Conservation (phyloP, 2,888 invertebrate genomes). For the Cephus pulcher region DNA sequence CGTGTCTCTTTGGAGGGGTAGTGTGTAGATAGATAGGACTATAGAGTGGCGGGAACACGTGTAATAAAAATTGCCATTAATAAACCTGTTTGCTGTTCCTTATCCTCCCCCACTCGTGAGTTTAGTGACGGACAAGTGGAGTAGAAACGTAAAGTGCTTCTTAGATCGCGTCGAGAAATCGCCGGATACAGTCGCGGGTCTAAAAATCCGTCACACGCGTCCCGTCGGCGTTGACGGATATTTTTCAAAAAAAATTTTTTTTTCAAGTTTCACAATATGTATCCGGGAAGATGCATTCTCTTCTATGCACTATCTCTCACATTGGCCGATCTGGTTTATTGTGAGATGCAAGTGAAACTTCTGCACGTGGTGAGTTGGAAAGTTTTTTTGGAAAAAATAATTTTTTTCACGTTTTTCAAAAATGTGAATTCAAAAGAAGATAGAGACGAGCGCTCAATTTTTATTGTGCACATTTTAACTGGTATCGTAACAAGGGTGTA, state of each 20-base stretch:
- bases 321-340: conserved; percentile 9
- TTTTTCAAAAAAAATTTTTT: not conserved
- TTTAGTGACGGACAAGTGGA: conserved; percentile 38
- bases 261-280: conserved; percentile 15
- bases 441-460: too few species aligned
- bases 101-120: conserved; percentile 45
- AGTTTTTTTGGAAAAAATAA: not conserved
- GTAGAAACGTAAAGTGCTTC: conserved; percentile 41
- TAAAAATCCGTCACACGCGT: not conserved
- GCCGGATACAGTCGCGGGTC: conserved; percentile 34
- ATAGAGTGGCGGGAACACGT: not conserved
- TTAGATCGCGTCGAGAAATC: conserved; percentile 48
- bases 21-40: not conserved
- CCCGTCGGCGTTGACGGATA: not conserved
- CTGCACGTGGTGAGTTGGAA: conserved; percentile 45
- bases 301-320: conserved; percentile 14
- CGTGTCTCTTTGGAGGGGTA: not conserved
- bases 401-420: not conserved
- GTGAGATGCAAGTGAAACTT: conserved; percentile 46
- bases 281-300: conserved; percentile 17
- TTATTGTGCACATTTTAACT: too few species aligned
- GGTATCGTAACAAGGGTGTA: not conserved
- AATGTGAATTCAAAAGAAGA: not conserved
- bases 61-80: conserved; percentile 41
- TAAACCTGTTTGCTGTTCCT: conserved; percentile 45